phyloP scores from a whole-genome alignment of 2,888 invertebrate species.

The Zeuzera pyrina region DNA sequence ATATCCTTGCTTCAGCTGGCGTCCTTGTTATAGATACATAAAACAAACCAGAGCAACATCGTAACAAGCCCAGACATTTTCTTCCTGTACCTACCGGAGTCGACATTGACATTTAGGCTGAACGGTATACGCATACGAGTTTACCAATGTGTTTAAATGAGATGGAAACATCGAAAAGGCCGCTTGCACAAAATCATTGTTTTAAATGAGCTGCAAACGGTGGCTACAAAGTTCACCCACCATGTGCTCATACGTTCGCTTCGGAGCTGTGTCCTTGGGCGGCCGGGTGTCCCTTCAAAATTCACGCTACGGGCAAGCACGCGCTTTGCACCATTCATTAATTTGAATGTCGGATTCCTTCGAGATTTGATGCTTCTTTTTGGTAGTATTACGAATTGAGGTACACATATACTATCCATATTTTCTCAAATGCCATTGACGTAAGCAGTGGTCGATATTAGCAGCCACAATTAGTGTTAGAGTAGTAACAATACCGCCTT shows the following conservation, averaged over 20 bases:
- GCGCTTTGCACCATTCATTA: too few relatives aligned
- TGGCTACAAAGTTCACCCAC: conserved; percentile 36
- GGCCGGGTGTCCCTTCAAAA: conserved; percentile 41
- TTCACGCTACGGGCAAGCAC: too few relatives aligned
- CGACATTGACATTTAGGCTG: conserved; percentile 61
- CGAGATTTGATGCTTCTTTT: too few relatives aligned
- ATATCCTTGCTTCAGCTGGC: conserved; percentile 8
- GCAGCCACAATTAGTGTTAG: conserved; percentile 43
- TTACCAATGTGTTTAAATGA: conserved; percentile 29
- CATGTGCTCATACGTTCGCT: conserved; percentile 35
- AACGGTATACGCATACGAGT: conserved; percentile 23
- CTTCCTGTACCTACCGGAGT: conserved; percentile 48
- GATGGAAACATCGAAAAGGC: conserved; percentile 25
- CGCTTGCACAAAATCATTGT: conserved; percentile 29
- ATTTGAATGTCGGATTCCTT: too few relatives aligned
- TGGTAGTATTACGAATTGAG: too few relatives aligned
- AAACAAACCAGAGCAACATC: conserved; percentile 24
- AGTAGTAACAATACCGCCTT: conserved; percentile 43
- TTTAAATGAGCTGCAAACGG: conserved; percentile 34
- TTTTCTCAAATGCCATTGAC: conserved; percentile 11
- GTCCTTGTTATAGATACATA: conserved; percentile 45
- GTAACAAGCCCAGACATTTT: conserved; percentile 34
- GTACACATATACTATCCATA: too few relatives aligned
- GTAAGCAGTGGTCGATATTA: conserved; percentile 29
- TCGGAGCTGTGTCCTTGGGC: conserved; percentile 44